Conservation (phyloP, 2,113 vertebrate species). For the Gnathonemus echidnorhynchus region DNA sequence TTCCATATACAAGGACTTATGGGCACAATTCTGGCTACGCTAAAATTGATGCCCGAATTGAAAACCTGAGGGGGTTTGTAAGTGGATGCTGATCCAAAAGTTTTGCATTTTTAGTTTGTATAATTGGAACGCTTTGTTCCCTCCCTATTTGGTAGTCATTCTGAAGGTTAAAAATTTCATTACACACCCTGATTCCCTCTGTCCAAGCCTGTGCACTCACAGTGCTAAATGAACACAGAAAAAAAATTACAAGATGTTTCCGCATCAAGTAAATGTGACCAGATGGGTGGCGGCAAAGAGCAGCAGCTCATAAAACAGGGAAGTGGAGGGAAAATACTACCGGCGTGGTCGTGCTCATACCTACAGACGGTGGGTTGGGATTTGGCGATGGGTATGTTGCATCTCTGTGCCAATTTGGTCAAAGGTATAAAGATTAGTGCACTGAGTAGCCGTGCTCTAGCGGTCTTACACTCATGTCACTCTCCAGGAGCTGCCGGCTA, state of each 20-base stretch:
- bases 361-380: not conserved
- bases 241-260: not conserved
- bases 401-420: conserved; percentile 32
- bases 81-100: not conserved
- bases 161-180: not conserved
- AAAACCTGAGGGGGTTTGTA: not conserved
- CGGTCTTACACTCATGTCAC: not conserved
- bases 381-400: not conserved
- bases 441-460: not conserved
- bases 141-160: not conserved
- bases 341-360: not conserved
- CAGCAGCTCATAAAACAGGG: not conserved
- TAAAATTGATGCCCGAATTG: not conserved
- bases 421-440: conserved; percentile 21
- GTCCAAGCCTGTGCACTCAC: not conserved
- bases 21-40: not conserved
- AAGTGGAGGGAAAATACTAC: not conserved
- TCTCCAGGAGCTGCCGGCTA: not conserved
- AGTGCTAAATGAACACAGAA: not conserved
- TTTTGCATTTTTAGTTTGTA: not conserved
- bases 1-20: not conserved
- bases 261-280: too few relatives aligned
- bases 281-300: not conserved
- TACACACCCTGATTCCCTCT: not conserved
- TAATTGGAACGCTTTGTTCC: not conserved